Base-by-base conservation (phyloP, 1,140 invertebrate species). In the Alviniconcha marisindica region DNA sequence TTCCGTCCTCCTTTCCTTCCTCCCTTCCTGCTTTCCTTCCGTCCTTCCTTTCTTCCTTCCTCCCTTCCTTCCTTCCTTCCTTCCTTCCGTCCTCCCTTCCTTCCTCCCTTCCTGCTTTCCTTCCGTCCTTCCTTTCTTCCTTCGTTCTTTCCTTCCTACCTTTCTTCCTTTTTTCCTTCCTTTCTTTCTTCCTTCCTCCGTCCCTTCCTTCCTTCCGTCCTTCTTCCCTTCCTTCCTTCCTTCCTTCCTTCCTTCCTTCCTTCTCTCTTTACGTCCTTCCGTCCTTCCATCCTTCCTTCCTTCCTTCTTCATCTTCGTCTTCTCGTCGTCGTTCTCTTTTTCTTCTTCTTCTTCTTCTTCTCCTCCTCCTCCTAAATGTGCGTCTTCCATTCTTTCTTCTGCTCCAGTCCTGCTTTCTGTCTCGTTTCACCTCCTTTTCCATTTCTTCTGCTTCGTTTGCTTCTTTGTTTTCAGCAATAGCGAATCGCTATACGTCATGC, bases 31-130 rank as follows among this genome's bases (percentile, higher is more conserved):
- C 78, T 36, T 33, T 31, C 63, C n/a, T 21, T 14, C 40, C 42
- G 15, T 63, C 63, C 79, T 81, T 63, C 38, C 74, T 77, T 40
- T 48, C 74, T 77, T 40, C 44, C 74, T 80, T n/a, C 40, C 33
- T 42, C 42, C 66, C 18, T 24, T 36, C 42, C 28, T 80, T 4
- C 38, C 28, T 38, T 3, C 48, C 5, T 66, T 31, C 48, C 12
- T 79, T 42, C n/a, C 28, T 31, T 63, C 24, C 38, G 4, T 51
- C 38, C n/a, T 77, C 74, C 48, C 15, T 77, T 28, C 48, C 44
- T 77, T 18, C 48, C 44, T 48, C 74, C 5, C 44, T 44, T 21
- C 12, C 44, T 77, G 12, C 48, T 15, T 73, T n/a, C 36, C 40
- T 40, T 33, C 18, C 40, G 12, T 2, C n/a, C 71, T 10, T n/a